A percentile compares a stretch with the other conserved stretches of the same genome.
These are phyloP conservation scores for Sthenelais limicola DNA, from an alignment of 2,888 invertebrate genomes.

Conservation along the genomic window DNA sequence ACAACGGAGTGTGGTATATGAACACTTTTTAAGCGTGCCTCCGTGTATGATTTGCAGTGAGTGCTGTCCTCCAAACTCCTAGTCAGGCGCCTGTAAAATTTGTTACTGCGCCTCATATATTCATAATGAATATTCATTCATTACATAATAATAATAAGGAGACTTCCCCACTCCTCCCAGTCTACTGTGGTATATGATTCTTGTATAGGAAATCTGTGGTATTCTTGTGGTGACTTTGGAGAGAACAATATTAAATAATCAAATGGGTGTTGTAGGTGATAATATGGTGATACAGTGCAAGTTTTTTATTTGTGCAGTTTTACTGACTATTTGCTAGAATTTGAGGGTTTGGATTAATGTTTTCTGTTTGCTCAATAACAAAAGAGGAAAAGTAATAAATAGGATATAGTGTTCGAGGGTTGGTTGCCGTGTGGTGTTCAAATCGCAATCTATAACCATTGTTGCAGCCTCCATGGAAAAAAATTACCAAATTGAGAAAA, in stretches of 20 bases:
- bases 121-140: slow-evolving; percentile 9
- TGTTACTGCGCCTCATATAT: background rate
- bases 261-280: slow-evolving; percentile 36
- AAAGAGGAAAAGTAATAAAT: too few species aligned
- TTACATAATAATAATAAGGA: slow-evolving; percentile 23
- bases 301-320: slow-evolving; percentile 31
- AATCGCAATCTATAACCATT: slow-evolving; percentile 29
- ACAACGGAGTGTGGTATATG: slow-evolving; percentile 7
- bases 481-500: slow-evolving; percentile 23
- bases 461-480: slow-evolving; percentile 28
- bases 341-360: slow-evolving; percentile 37
- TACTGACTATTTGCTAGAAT: slow-evolving; percentile 33
- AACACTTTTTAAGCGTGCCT: slow-evolving; percentile 21
- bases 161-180: slow-evolving; percentile 34
- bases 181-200: slow-evolving; percentile 39
- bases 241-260: slow-evolving; percentile 23
- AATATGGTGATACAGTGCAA: slow-evolving; percentile 34
- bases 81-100: background rate
- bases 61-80: slow-evolving; percentile 7
- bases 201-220: slow-evolving; percentile 39
- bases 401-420: slow-evolving; percentile 24
- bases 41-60: background rate
- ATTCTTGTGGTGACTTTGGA: slow-evolving; percentile 37
- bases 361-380: slow-evolving; percentile 34
- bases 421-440: slow-evolving; percentile 39